Conservation (phyloP, 2,113 vertebrate genomes). For the Mormyrus lacerda region DNA sequence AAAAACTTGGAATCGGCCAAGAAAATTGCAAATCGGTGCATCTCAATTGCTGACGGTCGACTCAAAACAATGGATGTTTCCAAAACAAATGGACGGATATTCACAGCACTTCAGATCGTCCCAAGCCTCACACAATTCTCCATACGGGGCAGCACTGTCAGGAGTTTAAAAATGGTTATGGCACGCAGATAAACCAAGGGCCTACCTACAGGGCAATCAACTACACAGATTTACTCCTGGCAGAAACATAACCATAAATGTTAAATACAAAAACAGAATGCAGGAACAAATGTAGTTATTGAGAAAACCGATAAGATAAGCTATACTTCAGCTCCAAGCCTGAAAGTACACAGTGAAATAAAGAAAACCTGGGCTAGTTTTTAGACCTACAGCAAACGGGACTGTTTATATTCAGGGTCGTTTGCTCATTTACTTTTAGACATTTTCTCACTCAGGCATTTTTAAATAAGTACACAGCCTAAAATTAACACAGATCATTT, state of each 20-base stretch:
- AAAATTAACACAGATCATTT: constrained; percentile 2
- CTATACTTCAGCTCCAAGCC: background rate
- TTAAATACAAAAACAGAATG: background rate
- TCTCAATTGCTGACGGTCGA: background rate
- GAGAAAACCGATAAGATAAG: background rate
- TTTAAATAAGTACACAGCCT: background rate
- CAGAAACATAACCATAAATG: background rate
- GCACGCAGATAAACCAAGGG: background rate
- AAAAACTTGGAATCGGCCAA: too few relatives aligned
- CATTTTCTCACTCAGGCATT: background rate
- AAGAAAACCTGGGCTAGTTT: background rate
- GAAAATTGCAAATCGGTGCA: too few relatives aligned
- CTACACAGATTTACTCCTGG: background rate
- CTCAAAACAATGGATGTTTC: background rate
- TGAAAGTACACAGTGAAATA: background rate
- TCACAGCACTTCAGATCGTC: background rate
- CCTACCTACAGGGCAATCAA: background rate
- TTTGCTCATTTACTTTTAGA: background rate
- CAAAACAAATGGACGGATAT: background rate
- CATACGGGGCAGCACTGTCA: background rate
- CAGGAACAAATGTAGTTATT: background rate
- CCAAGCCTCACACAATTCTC: background rate
- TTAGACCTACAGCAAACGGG: background rate
- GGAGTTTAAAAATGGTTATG: background rate
- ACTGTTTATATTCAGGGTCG: background rate